Evolutionary conservation across 92 coral and sea anemone species (phyloP).

Genomic region (Heteractis magnifica): DNA sequence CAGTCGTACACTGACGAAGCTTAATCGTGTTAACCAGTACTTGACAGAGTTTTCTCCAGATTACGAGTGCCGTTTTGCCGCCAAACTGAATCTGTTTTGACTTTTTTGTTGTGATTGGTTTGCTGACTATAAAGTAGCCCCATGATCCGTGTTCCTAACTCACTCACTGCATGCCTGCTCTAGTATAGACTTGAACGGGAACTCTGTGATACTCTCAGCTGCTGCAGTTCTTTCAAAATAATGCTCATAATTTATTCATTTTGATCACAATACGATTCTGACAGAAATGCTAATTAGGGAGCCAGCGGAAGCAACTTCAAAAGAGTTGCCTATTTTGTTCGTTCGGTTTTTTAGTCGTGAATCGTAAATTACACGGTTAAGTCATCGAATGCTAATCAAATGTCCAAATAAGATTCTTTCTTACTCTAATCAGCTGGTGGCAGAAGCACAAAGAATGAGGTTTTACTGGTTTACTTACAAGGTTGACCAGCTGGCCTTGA

Average conservation of each 20-base stretch:
- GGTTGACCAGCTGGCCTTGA: slow-evolving; percentile 14
- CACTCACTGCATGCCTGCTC: slow-evolving; percentile 28
- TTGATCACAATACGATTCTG: slow-evolving; percentile 52
- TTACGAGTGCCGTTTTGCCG: not conserved
- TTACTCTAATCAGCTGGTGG: slow-evolving; percentile 24
- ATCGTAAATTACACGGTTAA: slow-evolving; percentile 14
- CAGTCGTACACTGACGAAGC: not conserved
- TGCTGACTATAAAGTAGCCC: slow-evolving; percentile 8
- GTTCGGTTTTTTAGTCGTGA: slow-evolving; percentile 1
- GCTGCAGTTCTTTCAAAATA: slow-evolving; percentile 54
- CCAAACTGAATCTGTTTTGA: not conserved
- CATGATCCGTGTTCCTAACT: slow-evolving; percentile 21
- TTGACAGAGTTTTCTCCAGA: slow-evolving; percentile 8
- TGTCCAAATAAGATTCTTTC: slow-evolving; percentile 9
- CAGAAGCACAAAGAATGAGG: not conserved
- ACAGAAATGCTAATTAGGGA: slow-evolving; percentile 82
- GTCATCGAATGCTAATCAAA: not conserved
- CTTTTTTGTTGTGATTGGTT: not conserved
- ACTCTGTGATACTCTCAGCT: slow-evolving; percentile 45
- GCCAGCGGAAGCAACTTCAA: slow-evolving; percentile 38
- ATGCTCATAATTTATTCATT: slow-evolving; percentile 89
- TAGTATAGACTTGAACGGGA: slow-evolving; percentile 13
- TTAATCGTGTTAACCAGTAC: slow-evolving; percentile 2
- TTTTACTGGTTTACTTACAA: not conserved
- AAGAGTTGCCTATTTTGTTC: slow-evolving; percentile 22